Percentiles rank a stretch among this genome's conserved stretches.
Evolutionary conservation across 64 coral and sea anemone genomes (phyloP).

Genomic region (Anthopleura sola): DNA sequence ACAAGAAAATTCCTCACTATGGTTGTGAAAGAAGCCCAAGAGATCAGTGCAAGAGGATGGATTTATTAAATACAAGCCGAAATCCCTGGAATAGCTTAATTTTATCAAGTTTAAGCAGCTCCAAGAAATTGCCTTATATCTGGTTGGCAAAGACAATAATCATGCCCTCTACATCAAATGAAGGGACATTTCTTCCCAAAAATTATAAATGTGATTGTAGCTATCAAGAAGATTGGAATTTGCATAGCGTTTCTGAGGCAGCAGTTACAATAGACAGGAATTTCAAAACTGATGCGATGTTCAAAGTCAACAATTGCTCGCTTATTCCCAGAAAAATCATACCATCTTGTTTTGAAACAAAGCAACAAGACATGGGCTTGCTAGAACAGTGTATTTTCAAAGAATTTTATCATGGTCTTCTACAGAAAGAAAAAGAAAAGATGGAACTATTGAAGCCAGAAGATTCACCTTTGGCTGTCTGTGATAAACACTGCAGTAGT

Average conservation of each 20-base stretch:
- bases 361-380: neutral
- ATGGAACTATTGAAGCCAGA: neutral
- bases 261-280: neutral
- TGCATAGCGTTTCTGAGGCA: neutral
- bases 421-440: neutral
- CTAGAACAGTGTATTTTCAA: neutral
- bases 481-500: slow-evolving; percentile 11
- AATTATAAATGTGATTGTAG: neutral
- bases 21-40: neutral
- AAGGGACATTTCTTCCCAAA: neutral
- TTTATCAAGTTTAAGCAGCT: neutral
- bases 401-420: neutral
- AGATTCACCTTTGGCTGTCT: neutral
- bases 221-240: neutral
- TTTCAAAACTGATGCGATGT: neutral
- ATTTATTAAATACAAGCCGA: neutral
- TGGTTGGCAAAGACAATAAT: neutral
- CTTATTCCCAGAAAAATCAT: neutral
- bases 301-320: neutral
- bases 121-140: neutral
- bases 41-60: neutral
- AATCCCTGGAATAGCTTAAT: neutral
- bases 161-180: neutral
- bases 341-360: neutral
- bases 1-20: neutral